Conservation (phyloP, 2,113 vertebrate genomes). For the Charadrius vociferus region DNA sequence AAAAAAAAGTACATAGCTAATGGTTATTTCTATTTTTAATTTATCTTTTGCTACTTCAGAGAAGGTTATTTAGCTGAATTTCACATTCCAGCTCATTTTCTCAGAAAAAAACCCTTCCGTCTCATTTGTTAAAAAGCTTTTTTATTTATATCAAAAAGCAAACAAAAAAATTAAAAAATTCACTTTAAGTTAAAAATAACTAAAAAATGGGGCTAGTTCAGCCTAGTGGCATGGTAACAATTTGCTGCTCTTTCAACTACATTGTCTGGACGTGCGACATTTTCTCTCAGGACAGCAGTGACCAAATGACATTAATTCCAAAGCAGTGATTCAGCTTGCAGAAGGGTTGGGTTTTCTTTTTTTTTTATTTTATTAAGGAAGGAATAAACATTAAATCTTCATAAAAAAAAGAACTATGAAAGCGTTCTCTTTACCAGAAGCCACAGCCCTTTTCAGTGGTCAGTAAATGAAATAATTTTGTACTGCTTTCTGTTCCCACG, state of each 20-base stretch:
- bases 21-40: not conserved
- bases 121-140: not conserved
- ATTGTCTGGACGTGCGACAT: slow-evolving; percentile 43
- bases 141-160: slow-evolving; percentile 2
- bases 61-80: slow-evolving; percentile 12
- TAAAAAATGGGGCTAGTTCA: slow-evolving; percentile 39
- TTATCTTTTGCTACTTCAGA: not conserved
- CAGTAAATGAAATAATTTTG: slow-evolving; percentile 31
- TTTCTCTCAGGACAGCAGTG: slow-evolving; percentile 53
- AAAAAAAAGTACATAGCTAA: not conserved
- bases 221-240: slow-evolving; percentile 57
- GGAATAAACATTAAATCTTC: slow-evolving; percentile 38
- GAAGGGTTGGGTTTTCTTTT: not conserved
- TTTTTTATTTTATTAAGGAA: not conserved
- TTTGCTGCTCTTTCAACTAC: slow-evolving; percentile 53
- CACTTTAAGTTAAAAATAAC: slow-evolving; percentile 47
- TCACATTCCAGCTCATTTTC: not conserved
- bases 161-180: not conserved
- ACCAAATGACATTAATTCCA: slow-evolving; percentile 69
- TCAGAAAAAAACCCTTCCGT: not conserved
- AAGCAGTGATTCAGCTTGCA: slow-evolving; percentile 64
- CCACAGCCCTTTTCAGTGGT: slow-evolving; percentile 11
- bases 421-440: slow-evolving; percentile 22
- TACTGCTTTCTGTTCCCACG: slow-evolving; percentile 17
- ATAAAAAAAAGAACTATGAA: slow-evolving; percentile 16